phyloP scores from a whole-genome alignment of 2,797 vertebrate genomes.

The Hoplostethus atlanticus region DNA sequence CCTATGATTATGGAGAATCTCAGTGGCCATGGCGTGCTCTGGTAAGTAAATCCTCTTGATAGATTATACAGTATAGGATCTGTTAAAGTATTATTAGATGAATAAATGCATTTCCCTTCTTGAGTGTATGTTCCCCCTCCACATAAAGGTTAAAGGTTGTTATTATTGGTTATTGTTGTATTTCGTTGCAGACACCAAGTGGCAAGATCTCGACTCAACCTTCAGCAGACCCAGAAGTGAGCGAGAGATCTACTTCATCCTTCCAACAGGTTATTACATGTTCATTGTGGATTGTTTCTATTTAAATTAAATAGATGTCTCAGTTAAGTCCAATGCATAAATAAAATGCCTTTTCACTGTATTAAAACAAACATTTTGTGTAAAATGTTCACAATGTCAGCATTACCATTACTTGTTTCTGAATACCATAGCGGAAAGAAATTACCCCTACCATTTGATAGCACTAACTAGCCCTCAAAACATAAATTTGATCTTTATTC shows the following conservation, averaged over 20 bases:
- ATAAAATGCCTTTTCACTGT: no score
- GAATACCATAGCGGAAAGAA: no score
- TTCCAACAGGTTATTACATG: constrained; percentile 1
- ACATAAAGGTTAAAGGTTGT: background rate
- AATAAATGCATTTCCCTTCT: no score
- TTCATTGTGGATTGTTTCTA: no score
- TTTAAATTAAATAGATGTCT: no score
- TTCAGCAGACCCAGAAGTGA: background rate
- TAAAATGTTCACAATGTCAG: no score
- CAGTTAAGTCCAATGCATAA: no score
- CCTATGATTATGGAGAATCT: background rate
- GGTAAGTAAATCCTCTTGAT: background rate
- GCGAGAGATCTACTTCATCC: background rate
- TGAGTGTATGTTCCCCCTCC: background rate
- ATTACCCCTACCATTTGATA: no score
- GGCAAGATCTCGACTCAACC: background rate
- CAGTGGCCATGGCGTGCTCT: background rate
- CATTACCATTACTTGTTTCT: no score
- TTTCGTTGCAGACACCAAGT: background rate
- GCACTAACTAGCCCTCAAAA: no score
- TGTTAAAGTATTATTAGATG: background rate
- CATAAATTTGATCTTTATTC: no score
- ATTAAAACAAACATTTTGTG: no score
- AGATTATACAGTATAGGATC: background rate
- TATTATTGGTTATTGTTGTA: background rate